Evolutionary conservation across 2,888 invertebrate species (phyloP).

Genomic region (Tiliacea citrago): DNA sequence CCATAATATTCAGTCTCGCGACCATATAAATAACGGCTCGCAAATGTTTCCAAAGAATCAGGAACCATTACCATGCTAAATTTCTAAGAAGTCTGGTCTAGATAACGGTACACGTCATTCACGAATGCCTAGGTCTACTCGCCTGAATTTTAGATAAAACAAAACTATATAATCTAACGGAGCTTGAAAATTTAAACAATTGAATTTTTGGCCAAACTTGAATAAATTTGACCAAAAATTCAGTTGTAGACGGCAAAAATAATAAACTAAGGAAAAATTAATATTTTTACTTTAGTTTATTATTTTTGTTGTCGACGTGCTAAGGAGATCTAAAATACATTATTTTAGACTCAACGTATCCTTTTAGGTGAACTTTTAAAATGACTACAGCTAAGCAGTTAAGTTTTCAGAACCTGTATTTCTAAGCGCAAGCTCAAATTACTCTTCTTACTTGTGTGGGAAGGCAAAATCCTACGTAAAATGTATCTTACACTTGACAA

Average conservation of each 20-base stretch:
- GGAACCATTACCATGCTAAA: constrained; percentile 79
- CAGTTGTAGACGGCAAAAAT: too few species aligned
- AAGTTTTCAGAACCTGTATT: constrained; percentile 23
- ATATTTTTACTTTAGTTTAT: not conserved
- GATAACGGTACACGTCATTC: constrained; percentile 73
- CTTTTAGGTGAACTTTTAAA: constrained; percentile 1
- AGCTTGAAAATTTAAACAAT: not conserved
- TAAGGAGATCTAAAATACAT: constrained; percentile 14
- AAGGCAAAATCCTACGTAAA: constrained; percentile 45
- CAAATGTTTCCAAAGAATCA: constrained; percentile 78
- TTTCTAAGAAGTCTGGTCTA: constrained; percentile 76
- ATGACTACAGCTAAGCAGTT: constrained; percentile 3
- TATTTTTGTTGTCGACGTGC: not conserved
- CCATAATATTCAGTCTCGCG: constrained; percentile 77
- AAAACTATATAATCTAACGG: constrained; percentile 30
- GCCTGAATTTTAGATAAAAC: constrained; percentile 29
- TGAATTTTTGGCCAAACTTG: not conserved
- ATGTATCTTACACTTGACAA: constrained; percentile 16
- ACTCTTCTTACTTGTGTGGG: constrained; percentile 35
- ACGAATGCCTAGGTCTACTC: constrained; percentile 52
- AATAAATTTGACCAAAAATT: too few species aligned
- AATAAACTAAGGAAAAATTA: too few species aligned
- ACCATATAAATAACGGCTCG: constrained; percentile 80
- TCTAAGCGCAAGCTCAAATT: constrained; percentile 25
- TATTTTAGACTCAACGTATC: constrained; percentile 19